A percentile compares a stretch with the other conserved stretches of the same genome.
Evolutionary conservation across 2,113 vertebrate genomes (phyloP).

Genomic region (Pseudorhombus dupliciocellatus): DNA sequence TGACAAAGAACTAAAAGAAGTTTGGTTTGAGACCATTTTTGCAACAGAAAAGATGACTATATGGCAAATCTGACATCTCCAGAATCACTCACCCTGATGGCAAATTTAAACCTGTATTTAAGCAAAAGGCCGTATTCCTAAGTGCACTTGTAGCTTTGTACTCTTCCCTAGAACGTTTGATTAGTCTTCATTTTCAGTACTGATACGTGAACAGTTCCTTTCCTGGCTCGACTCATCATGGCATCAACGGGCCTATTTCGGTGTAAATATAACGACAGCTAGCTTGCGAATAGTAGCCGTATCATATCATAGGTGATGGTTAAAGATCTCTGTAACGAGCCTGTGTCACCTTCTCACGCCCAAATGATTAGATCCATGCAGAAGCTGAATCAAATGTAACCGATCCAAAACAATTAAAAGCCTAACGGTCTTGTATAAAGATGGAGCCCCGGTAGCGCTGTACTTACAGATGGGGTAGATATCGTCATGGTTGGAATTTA

Average conservation of each 20-base stretch:
- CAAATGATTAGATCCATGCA: slow-evolving; percentile 58
- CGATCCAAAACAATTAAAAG: slow-evolving; percentile 66
- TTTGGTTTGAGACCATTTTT: slow-evolving; percentile 46
- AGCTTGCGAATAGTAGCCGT: slow-evolving; percentile 67
- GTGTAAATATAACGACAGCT: slow-evolving; percentile 76
- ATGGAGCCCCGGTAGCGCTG: slow-evolving; percentile 46
- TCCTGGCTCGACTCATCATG: slow-evolving; percentile 61
- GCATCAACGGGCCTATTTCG: slow-evolving; percentile 71
- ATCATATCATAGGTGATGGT: slow-evolving; percentile 55
- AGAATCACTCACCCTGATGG: not conserved
- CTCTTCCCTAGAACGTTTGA: slow-evolving; percentile 38
- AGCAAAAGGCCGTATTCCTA: slow-evolving; percentile 31
- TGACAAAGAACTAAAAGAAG: slow-evolving; percentile 37
- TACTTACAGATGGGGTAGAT: slow-evolving; percentile 78
- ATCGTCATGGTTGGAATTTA: slow-evolving; percentile 77
- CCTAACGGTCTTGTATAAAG: slow-evolving; percentile 38
- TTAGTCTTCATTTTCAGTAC: slow-evolving; percentile 75
- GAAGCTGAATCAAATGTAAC: slow-evolving; percentile 49
- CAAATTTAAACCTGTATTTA: slow-evolving; percentile 18
- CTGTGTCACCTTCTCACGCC: slow-evolving; percentile 70
- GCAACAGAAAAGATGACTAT: slow-evolving; percentile 16
- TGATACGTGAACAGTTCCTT: slow-evolving; percentile 78
- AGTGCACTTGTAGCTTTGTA: slow-evolving; percentile 55
- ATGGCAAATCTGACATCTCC: slow-evolving; percentile 7
- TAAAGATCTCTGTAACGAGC: slow-evolving; percentile 54